Conservation (phyloP, 2,888 invertebrate species). For the Catocala nupta region DNA sequence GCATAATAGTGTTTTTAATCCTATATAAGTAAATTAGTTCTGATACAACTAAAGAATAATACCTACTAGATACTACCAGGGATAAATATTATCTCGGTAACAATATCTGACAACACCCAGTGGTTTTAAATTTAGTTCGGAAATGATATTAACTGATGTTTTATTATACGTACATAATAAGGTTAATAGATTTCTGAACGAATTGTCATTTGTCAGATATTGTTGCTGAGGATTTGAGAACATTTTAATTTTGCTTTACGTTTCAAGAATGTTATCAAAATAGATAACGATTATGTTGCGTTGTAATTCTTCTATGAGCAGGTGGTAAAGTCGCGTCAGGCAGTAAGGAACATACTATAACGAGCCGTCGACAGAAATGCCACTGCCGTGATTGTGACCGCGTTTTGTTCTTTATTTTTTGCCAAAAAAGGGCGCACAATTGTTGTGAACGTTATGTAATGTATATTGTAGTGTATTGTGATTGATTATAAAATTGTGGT, state of each 20-base stretch:
- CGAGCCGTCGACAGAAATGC: conserved; percentile 62
- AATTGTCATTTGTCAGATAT: conserved; percentile 37
- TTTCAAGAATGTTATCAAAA: conserved; percentile 78
- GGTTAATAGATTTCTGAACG: conserved; percentile 17
- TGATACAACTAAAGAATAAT: too few relatives aligned
- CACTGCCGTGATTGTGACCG: conserved; percentile 65
- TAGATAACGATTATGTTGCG: conserved; percentile 75
- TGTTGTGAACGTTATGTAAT: conserved; percentile 84
- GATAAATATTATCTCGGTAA: too few relatives aligned
- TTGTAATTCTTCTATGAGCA: conserved; percentile 55
- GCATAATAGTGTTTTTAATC: too few relatives aligned
- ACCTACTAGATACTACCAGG: too few relatives aligned
- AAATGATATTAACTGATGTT: too few relatives aligned
- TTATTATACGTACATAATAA: conserved; percentile 29
- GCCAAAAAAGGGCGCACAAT: conserved; percentile 70
- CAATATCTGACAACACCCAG: too few relatives aligned
- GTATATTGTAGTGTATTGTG: conserved; percentile 64
- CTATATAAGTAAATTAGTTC: too few relatives aligned
- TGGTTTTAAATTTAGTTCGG: too few relatives aligned
- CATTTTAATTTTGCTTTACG: conserved; percentile 65
- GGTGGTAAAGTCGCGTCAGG: conserved; percentile 59
- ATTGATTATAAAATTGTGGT: conserved; percentile 63
- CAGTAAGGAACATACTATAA: conserved; percentile 46
- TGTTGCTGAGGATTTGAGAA: conserved; percentile 59
- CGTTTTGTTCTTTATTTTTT: conserved; percentile 68